Base-by-base conservation (phyloP, 2,888 invertebrate species). In the Cantharis flavilabris region DNA sequence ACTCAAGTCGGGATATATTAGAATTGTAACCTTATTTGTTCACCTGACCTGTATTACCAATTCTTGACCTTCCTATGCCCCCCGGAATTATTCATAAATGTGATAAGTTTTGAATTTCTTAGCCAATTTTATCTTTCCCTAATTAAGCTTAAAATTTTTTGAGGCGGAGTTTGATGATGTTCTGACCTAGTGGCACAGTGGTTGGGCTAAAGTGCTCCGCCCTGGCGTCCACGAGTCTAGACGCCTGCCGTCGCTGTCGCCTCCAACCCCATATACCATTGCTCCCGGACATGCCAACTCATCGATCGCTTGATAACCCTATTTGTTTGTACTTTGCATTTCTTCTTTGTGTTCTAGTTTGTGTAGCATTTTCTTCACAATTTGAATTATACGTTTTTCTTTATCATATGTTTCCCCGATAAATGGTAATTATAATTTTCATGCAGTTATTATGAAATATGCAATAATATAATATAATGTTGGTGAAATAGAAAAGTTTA, bases 161-260 rank as follows among this genome's bases (percentile, higher is more conserved):
- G 26, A 67, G 65, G 65, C 65, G 65, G 65, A 67, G 65, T 67
- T 67, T 67, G 26, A 26, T 67, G 65, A 67, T 71, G 62, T 18
- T 70, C 81, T 85, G 85, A 85, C 86, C 86, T 80, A 86, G 82
- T 86, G 83, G 83, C 84, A 84, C 81, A 82, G 83, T 83, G 83
- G 81, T 82, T 81, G 82, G 80, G 83, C 80, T 78, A 73, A 74
- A 70, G 81, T 78, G 82, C 86, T 85, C 85, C 86, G 85, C 86
- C 85, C 84, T 81, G 86, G 86, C 87, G 87, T 84, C 87, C 83
- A 82, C 80, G 80, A 85, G 87, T 87, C 87, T 87, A 87, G 87
- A 87, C 87, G 85, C 83, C 82, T 80, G 83, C 81, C 84, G 84
- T 82, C 84, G 84, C 80, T 84, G 86, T 85, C 86, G 86, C 82